Conservation (phyloP, 2,113 vertebrate species). For the Lepus americanus region DNA sequence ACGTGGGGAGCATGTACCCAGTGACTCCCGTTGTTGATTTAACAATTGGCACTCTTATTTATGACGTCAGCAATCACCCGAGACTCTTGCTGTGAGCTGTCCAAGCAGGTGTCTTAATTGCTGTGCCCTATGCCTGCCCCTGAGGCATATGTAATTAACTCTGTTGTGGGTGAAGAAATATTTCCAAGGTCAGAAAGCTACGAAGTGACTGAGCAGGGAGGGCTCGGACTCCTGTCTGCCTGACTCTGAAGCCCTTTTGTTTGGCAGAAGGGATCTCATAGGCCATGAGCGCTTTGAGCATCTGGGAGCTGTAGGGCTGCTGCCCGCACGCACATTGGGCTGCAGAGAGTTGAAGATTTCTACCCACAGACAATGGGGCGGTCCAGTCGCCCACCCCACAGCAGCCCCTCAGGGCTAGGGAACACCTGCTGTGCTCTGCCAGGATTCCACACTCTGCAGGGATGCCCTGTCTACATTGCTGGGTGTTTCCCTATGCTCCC, state of each 20-base stretch:
- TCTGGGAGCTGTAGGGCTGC: neutral
- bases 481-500: neutral
- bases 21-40: no score
- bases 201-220: neutral
- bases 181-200: constrained; percentile 13
- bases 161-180: neutral
- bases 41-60: no score
- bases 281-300: neutral
- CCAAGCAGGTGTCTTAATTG: no score
- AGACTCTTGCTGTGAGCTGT: no score
- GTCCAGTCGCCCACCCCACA: neutral
- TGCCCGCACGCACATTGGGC: neutral
- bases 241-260: neutral
- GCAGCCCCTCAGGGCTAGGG: neutral
- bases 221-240: neutral
- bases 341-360: neutral
- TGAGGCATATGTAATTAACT: neutral
- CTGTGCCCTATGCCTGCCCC: no score
- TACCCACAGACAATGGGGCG: neutral
- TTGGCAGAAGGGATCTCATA: neutral
- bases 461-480: neutral
- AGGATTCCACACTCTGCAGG: neutral
- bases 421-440: neutral
- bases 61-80: no score
- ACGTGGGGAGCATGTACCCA: no score